phyloP scores from a whole-genome alignment of 2,888 invertebrate species.

The Allolobophora icterica region DNA sequence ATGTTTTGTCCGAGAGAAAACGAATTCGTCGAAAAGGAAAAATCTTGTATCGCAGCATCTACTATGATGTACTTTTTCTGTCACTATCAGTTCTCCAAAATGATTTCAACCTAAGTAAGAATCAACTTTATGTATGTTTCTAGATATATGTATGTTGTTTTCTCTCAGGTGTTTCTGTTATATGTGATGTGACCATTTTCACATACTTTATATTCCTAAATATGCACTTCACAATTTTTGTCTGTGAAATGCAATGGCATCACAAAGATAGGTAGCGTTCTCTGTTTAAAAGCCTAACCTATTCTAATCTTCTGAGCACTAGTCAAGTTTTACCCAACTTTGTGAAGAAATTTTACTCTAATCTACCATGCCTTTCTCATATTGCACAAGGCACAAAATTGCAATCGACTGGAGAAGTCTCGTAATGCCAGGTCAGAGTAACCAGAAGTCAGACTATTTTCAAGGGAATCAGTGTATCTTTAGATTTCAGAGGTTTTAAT shows the following conservation, averaged over 20 bases:
- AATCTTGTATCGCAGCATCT: constrained; percentile 32
- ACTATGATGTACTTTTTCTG: constrained; percentile 38
- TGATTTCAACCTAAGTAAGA: constrained; percentile 12
- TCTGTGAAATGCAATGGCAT: not conserved
- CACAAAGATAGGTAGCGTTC: not conserved
- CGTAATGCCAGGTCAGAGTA: too few relatives aligned
- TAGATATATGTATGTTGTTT: not conserved
- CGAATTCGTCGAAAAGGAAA: not conserved
- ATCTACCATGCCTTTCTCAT: not conserved
- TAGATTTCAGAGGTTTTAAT: too few relatives aligned
- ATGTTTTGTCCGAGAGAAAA: constrained; percentile 35
- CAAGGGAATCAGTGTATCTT: too few relatives aligned
- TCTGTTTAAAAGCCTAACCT: not conserved
- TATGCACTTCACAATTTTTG: not conserved
- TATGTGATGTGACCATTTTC: not conserved
- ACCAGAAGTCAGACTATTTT: too few relatives aligned
- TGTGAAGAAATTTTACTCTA: not conserved
- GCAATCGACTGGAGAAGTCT: too few relatives aligned
- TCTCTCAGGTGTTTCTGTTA: not conserved
- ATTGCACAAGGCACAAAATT: too few relatives aligned
- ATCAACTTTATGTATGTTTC: not conserved
- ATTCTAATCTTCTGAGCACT: not conserved
- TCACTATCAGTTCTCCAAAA: constrained; percentile 26
- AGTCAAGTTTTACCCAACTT: not conserved
- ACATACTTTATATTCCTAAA: not conserved